Conservation (phyloP, 2,888 invertebrate genomes). For the Caenorhabditis wallacei region DNA sequence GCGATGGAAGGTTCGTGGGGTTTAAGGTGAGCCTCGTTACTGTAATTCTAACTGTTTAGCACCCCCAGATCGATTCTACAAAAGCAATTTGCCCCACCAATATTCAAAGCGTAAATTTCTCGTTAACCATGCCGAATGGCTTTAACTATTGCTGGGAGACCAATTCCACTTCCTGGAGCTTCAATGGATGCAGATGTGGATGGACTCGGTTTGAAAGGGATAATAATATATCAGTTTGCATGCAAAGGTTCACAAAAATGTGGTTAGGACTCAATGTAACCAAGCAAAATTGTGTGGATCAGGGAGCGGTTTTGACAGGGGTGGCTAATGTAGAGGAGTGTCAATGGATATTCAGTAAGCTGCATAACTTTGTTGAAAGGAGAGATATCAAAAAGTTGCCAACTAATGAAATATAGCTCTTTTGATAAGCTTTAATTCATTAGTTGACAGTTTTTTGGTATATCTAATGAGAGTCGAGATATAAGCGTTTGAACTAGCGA, state of each 20-base stretch:
- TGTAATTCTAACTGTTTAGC: background rate
- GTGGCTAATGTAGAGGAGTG: background rate
- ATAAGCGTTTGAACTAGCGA: too few species aligned
- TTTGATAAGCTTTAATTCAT: too few species aligned
- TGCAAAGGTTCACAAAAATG: background rate
- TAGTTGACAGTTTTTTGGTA: too few species aligned
- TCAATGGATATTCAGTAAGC: background rate
- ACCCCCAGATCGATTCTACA: background rate
- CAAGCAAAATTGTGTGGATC: background rate
- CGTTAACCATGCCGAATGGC: background rate
- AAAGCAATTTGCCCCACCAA: background rate
- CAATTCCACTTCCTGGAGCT: background rate
- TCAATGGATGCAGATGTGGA: background rate
- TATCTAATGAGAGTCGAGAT: background rate
- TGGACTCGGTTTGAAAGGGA: background rate
- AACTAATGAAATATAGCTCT: too few species aligned
- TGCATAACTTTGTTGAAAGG: background rate
- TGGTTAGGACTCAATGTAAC: background rate
- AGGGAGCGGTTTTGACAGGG: background rate
- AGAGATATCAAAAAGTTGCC: too few species aligned
- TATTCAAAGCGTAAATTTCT: background rate
- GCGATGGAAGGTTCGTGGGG: background rate
- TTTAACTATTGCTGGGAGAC: background rate
- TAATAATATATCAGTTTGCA: background rate
- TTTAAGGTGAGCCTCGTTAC: background rate